Evolutionary conservation across 2,797 vertebrate genomes (phyloP).

Genomic region (Lutra lutra): DNA sequence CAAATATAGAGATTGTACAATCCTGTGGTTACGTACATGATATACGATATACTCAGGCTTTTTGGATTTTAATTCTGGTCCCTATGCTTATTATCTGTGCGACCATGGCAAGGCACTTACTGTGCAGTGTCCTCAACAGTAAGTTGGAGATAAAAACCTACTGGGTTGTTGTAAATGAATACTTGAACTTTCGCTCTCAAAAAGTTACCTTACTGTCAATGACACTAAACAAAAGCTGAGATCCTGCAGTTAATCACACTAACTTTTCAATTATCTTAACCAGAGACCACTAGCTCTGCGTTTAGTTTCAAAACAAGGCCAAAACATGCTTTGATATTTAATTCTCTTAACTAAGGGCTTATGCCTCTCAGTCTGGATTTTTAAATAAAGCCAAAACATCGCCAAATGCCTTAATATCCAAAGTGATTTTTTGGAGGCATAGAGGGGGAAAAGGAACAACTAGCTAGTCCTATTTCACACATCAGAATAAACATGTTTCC

Average conservation of each 20-base stretch:
- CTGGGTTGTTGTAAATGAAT: not conserved
- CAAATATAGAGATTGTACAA: not conserved
- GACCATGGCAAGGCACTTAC: not conserved
- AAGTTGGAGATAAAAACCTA: not conserved
- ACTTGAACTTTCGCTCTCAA: not conserved
- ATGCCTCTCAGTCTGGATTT: not conserved
- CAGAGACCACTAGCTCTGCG: not conserved
- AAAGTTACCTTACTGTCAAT: not conserved
- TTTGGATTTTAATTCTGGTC: not conserved
- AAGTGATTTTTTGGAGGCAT: not conserved
- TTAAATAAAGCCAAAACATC: conserved; percentile 42
- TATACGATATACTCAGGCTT: not conserved
- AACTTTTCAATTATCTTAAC: not conserved
- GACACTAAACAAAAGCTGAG: conserved; percentile 7
- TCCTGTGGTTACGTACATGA: not conserved
- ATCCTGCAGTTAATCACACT: not conserved
- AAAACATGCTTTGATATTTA: conserved; percentile 5
- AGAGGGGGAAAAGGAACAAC: not conserved
- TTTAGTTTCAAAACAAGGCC: not conserved
- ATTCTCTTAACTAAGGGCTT: not conserved
- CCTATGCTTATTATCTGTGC: not conserved
- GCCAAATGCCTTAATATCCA: not conserved
- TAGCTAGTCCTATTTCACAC: not conserved
- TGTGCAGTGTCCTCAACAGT: not conserved
- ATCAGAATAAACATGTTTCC: not conserved